A percentile compares a stretch with the other conserved stretches of the same genome.
Conservation (phyloP, 2,888 invertebrate genomes). For the Augochlorella aurata region DNA sequence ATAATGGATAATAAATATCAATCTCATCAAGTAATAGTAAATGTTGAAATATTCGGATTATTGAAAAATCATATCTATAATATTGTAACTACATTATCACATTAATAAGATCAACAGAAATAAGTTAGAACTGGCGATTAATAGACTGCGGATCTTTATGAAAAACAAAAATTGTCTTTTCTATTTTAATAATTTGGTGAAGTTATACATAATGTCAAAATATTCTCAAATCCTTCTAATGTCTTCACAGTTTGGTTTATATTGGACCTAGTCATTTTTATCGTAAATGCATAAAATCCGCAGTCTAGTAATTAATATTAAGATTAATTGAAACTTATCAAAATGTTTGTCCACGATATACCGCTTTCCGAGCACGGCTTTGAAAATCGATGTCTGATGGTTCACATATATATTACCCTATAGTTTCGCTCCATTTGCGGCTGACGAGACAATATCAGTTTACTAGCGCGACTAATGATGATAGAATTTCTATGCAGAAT, state of each 20-base stretch:
- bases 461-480: slow-evolving; percentile 51
- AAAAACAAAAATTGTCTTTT: no score
- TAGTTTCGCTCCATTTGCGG: slow-evolving; percentile 44
- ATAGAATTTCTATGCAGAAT: slow-evolving; percentile 28
- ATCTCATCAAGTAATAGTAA: no score
- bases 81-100: not conserved
- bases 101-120: not conserved
- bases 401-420: slow-evolving; percentile 4
- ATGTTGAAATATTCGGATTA: not conserved
- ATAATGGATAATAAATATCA: no score
- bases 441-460: slow-evolving; percentile 44
- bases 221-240: no score
- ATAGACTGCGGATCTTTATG: no score
- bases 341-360: not conserved
- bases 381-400: slow-evolving; percentile 8
- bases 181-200: no score
- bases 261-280: no score
- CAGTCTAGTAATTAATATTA: not conserved
- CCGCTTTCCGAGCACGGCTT: not conserved
- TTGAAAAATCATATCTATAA: not conserved
- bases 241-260: no score
- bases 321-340: not conserved
- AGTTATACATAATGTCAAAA: no score
- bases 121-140: not conserved
- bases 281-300: no score